These are phyloP conservation scores for Drosophila kurseongensis DNA, from an alignment of 1,140 invertebrate species.

Conservation along the genomic window DNA sequence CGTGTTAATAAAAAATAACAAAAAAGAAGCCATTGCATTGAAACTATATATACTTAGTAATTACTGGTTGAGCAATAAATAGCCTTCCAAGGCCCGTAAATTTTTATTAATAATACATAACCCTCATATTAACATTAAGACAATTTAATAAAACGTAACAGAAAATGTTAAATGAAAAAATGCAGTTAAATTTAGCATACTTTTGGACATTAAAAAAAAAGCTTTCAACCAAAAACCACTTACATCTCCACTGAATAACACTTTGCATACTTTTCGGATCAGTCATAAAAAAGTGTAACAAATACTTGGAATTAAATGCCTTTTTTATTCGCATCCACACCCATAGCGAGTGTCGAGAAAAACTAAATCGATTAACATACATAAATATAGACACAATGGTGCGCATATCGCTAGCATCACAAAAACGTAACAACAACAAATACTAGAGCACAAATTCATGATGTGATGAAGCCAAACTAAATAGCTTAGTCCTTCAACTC, in stretches of 20 bases:
- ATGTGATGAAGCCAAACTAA: conserved; percentile 51
- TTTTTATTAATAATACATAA: too few relatives aligned
- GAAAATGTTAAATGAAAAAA: too few relatives aligned
- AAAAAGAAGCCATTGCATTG: too few relatives aligned
- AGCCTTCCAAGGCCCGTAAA: too few relatives aligned
- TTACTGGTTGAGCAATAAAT: too few relatives aligned
- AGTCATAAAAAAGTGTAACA: background rate
- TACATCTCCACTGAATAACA: background rate
- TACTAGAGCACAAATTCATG: conserved; percentile 48
- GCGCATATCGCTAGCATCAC: conserved; percentile 61
- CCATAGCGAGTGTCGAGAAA: conserved; percentile 43
- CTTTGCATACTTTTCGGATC: conserved; percentile 22
- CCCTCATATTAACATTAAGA: too few relatives aligned
- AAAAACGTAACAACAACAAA: conserved; percentile 61
- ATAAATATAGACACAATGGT: conserved; percentile 47
- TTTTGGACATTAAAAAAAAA: conserved; percentile 5
- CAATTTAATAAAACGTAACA: background rate
- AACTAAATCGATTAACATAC: conserved; percentile 57
- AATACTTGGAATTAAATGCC: conserved; percentile 48
- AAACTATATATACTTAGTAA: too few relatives aligned
- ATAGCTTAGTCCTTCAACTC: conserved; percentile 68
- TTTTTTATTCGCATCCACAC: conserved; percentile 65
- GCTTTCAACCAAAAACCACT: background rate
- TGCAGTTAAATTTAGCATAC: conserved; percentile 5
- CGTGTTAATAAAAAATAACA: background rate